A percentile compares a stretch with the other conserved stretches of the same genome.
Evolutionary conservation across 2,113 vertebrate genomes (phyloP).

Genomic region (Myotis yumanensis): DNA sequence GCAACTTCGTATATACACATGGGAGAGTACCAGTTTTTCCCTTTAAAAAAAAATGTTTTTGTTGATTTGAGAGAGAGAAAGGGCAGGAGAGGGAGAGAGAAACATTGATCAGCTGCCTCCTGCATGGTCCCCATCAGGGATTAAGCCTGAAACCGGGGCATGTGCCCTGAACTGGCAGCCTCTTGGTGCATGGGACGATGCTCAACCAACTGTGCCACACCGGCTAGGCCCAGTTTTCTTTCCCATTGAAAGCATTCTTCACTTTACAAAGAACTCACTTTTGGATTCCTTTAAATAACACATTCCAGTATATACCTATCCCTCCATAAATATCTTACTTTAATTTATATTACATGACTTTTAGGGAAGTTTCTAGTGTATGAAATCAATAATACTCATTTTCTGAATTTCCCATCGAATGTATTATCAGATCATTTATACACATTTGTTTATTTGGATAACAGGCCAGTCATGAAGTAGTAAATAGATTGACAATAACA

Average conservation of each 20-base stretch:
- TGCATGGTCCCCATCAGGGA: neutral
- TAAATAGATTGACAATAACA: neutral
- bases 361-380: neutral
- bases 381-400: neutral
- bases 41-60: neutral
- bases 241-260: neutral
- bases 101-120: neutral
- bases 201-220: too few relatives aligned
- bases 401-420: neutral
- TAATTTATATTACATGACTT: neutral
- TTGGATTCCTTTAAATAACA: neutral
- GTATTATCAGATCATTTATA: neutral
- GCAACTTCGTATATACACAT: neutral
- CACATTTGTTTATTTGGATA: neutral
- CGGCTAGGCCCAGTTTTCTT: neutral
- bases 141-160: neutral
- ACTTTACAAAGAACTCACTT: neutral
- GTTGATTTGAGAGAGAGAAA: neutral
- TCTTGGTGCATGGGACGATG: neutral
- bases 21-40: neutral
- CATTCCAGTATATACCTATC: neutral
- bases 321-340: neutral
- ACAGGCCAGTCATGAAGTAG: neutral
- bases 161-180: too few relatives aligned
- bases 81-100: neutral